Evolutionary conservation across 2,797 vertebrate species (phyloP).

Genomic region (Alauda arvensis): DNA sequence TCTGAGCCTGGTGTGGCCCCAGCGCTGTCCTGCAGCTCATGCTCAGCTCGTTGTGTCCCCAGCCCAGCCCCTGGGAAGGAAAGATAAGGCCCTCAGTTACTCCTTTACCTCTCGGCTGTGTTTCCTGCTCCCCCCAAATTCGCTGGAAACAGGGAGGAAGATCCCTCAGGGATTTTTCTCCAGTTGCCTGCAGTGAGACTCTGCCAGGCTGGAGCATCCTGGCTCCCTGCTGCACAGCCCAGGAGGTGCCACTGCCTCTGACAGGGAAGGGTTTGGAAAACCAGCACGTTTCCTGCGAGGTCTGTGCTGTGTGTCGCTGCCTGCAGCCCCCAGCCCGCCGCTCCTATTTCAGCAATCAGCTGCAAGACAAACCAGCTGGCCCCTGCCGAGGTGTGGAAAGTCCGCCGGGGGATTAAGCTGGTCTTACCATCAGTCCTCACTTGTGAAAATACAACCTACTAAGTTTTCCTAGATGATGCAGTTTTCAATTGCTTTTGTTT

Average conservation of each 20-base stretch:
- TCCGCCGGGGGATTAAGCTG: constrained; percentile 52
- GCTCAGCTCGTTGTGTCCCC: neutral
- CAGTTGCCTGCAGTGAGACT: accelerated
- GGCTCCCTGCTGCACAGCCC: neutral
- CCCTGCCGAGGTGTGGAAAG: constrained; percentile 42
- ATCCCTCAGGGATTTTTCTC: neutral
- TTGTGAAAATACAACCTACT: constrained; percentile 66
- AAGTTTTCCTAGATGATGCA: constrained; percentile 57
- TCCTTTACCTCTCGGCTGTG: neutral
- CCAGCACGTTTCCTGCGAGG: accelerated
- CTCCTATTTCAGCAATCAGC: constrained; percentile 34
- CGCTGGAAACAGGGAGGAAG: neutral
- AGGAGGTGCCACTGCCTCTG: neutral
- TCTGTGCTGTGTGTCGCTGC: neutral
- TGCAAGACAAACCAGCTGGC: constrained; percentile 61
- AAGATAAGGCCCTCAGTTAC: neutral
- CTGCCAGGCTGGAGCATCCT: neutral
- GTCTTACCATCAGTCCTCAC: constrained; percentile 59
- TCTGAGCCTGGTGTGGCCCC: accelerated
- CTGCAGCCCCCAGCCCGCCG: neutral
- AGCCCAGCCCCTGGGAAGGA: neutral
- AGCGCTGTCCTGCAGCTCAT: accelerated
- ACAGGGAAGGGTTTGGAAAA: neutral
- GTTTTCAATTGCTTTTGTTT: constrained; percentile 61
- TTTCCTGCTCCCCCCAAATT: neutral